A percentile compares a stretch with the other conserved stretches of the same genome.
These are phyloP conservation scores for Oryzaephilus surinamensis DNA, from an alignment of 1,140 invertebrate species.

Conservation along the genomic window DNA sequence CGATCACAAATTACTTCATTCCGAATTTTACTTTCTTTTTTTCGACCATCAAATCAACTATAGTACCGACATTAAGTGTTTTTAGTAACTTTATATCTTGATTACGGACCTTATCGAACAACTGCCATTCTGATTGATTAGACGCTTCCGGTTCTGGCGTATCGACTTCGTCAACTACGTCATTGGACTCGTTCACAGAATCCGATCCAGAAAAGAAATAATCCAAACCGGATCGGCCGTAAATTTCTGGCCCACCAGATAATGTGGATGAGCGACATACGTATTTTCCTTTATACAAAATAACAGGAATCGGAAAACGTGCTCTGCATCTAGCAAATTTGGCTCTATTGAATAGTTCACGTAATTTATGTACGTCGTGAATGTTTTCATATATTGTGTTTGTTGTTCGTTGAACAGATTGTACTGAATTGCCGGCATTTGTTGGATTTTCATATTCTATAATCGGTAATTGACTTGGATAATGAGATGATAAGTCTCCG, in stretches of 20 bases:
- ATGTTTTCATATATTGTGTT: too few relatives aligned
- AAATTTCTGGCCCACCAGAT: slow-evolving; percentile 38
- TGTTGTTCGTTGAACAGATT: too few relatives aligned
- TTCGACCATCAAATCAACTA: slow-evolving; percentile 81
- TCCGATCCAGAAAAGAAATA: slow-evolving; percentile 13
- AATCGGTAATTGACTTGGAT: too few relatives aligned
- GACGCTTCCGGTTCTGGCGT: too few relatives aligned
- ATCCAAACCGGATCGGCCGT: slow-evolving; percentile 11
- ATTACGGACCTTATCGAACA: slow-evolving; percentile 42
- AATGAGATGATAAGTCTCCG: slow-evolving; percentile 64
- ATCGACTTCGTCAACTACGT: too few relatives aligned
- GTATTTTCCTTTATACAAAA: slow-evolving; percentile 65
- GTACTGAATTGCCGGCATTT: too few relatives aligned
- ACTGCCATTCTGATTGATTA: slow-evolving; percentile 7
- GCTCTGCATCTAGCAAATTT: slow-evolving; percentile 52
- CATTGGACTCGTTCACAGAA: too few relatives aligned
- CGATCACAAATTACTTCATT: slow-evolving; percentile 51
- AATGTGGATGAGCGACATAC: slow-evolving; percentile 60
- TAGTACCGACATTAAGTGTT: slow-evolving; percentile 60
- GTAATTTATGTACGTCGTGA: too few relatives aligned
- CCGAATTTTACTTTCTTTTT: slow-evolving; percentile 82
- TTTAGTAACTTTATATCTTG: slow-evolving; percentile 67
- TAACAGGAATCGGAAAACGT: slow-evolving; percentile 70
- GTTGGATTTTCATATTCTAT: too few relatives aligned
- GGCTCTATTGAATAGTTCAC: too few relatives aligned